These are phyloP conservation scores for Pygmarrhopalites habei DNA, from an alignment of 1,140 invertebrate genomes.

Conservation along the genomic window DNA sequence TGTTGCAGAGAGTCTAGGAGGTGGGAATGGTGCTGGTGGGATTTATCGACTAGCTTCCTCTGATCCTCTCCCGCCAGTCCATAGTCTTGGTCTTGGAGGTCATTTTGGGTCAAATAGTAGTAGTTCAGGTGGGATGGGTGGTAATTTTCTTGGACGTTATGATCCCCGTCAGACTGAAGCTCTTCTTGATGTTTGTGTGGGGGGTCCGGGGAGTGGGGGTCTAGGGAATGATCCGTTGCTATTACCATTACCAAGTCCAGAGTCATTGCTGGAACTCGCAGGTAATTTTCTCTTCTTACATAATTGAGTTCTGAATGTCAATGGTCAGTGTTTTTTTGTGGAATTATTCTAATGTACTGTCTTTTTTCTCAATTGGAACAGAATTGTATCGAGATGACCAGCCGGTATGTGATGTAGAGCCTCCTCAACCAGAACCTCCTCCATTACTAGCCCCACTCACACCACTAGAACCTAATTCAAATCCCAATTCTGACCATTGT, in stretches of 20 bases:
- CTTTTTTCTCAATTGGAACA: too few species aligned
- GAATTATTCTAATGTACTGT: too few species aligned
- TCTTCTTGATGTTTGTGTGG: slow-evolving; percentile 37
- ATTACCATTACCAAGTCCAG: slow-evolving; percentile 34
- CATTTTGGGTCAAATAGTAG: slow-evolving; percentile 35
- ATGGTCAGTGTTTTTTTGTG: too few species aligned
- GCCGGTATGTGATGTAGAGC: slow-evolving; percentile 37
- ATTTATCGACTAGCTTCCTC: slow-evolving; percentile 26
- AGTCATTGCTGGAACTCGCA: slow-evolving; percentile 38
- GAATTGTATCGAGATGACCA: slow-evolving; percentile 39
- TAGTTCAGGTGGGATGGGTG: slow-evolving; percentile 18
- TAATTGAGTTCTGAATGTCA: too few species aligned
- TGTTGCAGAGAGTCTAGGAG: slow-evolving; percentile 2
- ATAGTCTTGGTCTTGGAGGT: slow-evolving; percentile 35
- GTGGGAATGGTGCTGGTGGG: slow-evolving; percentile 26
- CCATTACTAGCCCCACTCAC: slow-evolving; percentile 39
- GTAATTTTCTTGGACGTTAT: slow-evolving; percentile 28
- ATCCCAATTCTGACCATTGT: slow-evolving; percentile 31
- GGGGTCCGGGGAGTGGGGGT: slow-evolving; percentile 33
- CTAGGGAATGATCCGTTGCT: slow-evolving; percentile 33
- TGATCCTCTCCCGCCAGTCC: slow-evolving; percentile 37
- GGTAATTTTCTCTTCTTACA: too few species aligned
- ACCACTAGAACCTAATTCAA: slow-evolving; percentile 29
- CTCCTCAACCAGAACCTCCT: slow-evolving; percentile 38
- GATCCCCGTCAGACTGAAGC: slow-evolving; percentile 38